Base-by-base conservation (phyloP, 2,888 invertebrate species). In the Euzophera pinguis region DNA sequence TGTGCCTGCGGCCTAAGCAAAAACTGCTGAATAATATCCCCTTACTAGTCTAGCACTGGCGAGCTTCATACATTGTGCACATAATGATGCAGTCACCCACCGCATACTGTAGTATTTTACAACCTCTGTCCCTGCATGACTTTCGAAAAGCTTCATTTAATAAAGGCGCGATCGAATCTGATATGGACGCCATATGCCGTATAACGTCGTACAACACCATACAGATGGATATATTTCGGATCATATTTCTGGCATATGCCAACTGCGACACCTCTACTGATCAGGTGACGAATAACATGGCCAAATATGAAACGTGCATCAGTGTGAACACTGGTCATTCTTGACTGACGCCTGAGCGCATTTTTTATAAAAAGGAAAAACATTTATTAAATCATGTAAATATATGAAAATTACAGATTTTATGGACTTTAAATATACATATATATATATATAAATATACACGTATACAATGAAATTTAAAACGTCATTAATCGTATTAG, bases 1-100 rank as follows among this genome's bases (percentile, higher is more conserved):
- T 84, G 81, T 74, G 73, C 78, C 78, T 72, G 67, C 71, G 71
- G 72, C 65, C 69, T 65, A 63, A 61, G 78, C 75, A 86, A 85
- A 86, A 86, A 87, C 78, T 81, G 81, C 83, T 84, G 83, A 83
- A 81, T 84, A 85, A 87, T 79, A 79, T 79, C 75, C 77, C 75
- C 74, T 75, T 73, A 65, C 64, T 71, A 67, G 73, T 77, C 72
- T 73, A 76, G 62, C 59, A 56, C 69, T 71, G 71, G 70, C 69
- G 71, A 73, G 80, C 76, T 79, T 77, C 77, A 73, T 76, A 47
- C 35, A 51, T 48, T 67, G 69, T 67, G 67, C 76, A 75, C 75
- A 70, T 78, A 83, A 84, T 83, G 73, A 81, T 78, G 77, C 69
- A 84, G 78, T 78, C 75, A 75, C 71, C 70, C 75, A 75, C 71